Conservation (phyloP, 2,113 vertebrate genomes). For the Cyprinus carpio region DNA sequence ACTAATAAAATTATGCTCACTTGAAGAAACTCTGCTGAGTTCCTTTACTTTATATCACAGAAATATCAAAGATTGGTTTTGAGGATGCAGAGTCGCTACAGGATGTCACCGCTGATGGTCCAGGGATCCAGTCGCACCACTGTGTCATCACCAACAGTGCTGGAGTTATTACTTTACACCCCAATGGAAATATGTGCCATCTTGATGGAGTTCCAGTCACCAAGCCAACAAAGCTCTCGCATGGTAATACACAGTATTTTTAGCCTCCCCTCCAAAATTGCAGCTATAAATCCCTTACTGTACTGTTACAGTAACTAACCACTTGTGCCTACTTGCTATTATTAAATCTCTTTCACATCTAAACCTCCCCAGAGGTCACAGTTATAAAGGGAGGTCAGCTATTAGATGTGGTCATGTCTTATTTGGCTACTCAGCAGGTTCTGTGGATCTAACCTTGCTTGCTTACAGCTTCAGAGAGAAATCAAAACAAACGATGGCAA, state of each 20-base stretch:
- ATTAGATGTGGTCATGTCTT: not conserved
- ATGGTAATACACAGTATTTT: conserved; percentile 44
- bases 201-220: conserved; percentile 53
- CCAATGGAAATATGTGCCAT: conserved; percentile 53
- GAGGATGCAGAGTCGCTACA: conserved; percentile 49
- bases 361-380: not conserved
- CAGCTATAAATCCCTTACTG: not conserved
- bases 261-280: not conserved
- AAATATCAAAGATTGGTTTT: conserved; percentile 48
- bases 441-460: conserved; percentile 7
- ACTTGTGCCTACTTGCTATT: not conserved
- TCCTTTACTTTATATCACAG: conserved; percentile 34
- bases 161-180: conserved; percentile 56
- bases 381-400: not conserved
- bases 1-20: not conserved
- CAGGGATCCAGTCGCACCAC: conserved; percentile 51
- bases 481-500: conserved; percentile 34
- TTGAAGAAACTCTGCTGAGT: not conserved
- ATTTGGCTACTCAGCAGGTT: not conserved
- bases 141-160: conserved; percentile 52
- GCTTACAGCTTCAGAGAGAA: conserved; percentile 3
- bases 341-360: not conserved
- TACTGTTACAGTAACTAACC: not conserved
- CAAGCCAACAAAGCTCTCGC: conserved; percentile 54
- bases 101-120: conserved; percentile 54